phyloP scores from a whole-genome alignment of 1,140 invertebrate genomes.

The Hermetia illucens region DNA sequence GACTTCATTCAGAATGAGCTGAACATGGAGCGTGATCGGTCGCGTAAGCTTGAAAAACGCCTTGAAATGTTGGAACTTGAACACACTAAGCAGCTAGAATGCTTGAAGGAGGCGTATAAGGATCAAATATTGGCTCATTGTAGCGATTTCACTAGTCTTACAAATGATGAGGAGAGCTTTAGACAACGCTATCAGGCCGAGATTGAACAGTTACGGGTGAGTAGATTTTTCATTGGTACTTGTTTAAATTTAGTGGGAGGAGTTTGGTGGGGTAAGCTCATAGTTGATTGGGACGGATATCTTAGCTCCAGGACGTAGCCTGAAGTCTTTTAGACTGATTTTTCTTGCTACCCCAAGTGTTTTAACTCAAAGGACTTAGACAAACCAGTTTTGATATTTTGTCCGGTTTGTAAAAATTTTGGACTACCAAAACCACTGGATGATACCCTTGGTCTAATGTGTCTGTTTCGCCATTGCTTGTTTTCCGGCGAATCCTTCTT shows the following conservation, averaged over 20 bases:
- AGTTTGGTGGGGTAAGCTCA: no score
- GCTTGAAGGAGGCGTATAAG: conserved; percentile 52
- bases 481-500: no score
- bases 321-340: no score
- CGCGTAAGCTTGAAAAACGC: conserved; percentile 48
- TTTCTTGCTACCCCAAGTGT: no score
- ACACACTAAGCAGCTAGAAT: conserved; percentile 62
- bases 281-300: no score
- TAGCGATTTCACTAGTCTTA: conserved; percentile 16
- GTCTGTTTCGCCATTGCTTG: not conserved
- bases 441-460: not conserved
- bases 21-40: conserved; percentile 41
- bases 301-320: no score
- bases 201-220: conserved; percentile 67
- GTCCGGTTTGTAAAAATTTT: no score
- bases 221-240: no score
- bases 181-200: conserved; percentile 67
- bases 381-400: no score
- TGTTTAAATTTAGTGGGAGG: no score
- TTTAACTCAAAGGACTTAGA: no score
- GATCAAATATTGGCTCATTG: conserved; percentile 30
- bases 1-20: conserved; percentile 32
- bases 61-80: conserved; percentile 57
- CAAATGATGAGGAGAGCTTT: conserved; percentile 48
- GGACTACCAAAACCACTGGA: no score